phyloP scores from a whole-genome alignment of 2,113 vertebrate species.

The Thalassoma bifasciatum region DNA sequence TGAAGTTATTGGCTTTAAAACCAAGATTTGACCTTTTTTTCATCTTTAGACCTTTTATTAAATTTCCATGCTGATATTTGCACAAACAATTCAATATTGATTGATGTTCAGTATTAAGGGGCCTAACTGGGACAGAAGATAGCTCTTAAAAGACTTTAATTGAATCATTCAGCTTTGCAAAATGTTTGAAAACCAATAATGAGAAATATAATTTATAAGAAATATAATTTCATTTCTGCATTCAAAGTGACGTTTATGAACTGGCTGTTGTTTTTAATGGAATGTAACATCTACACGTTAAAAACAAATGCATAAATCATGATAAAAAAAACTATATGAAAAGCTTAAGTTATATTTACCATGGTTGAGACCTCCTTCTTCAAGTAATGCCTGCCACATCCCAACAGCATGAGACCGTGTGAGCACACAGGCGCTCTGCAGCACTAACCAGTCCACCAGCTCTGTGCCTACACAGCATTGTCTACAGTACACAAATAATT shows the following conservation, averaged over 20 bases:
- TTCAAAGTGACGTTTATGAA: conserved; percentile 4
- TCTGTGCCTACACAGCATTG: conserved; percentile 98
- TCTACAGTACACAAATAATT: conserved; percentile 75
- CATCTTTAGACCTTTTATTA: conserved; percentile 23
- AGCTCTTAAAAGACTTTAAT: too few relatives aligned
- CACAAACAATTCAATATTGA: not conserved
- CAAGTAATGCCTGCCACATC: conserved; percentile 97
- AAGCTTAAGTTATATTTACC: conserved; percentile 79
- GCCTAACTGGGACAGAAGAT: not conserved
- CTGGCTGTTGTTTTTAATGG: not conserved
- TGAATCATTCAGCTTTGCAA: too few relatives aligned
- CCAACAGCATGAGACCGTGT: conserved; percentile 94
- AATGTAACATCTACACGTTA: not conserved
- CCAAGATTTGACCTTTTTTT: conserved; percentile 17
- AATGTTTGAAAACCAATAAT: too few relatives aligned
- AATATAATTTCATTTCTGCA: too few relatives aligned
- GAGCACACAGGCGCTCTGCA: conserved; percentile 95
- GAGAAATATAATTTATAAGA: too few relatives aligned
- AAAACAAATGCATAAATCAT: not conserved
- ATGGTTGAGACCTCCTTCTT: conserved; percentile 95
- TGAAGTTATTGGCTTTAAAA: conserved; percentile 15
- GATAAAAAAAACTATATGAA: not conserved
- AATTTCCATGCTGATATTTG: not conserved
- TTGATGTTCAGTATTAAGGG: conserved; percentile 27
- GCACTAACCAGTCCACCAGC: conserved; percentile 96